A percentile compares a stretch with the other conserved stretches of the same genome.
phyloP scores from a whole-genome alignment of 2,113 vertebrate species.

The Salvator merianae region DNA sequence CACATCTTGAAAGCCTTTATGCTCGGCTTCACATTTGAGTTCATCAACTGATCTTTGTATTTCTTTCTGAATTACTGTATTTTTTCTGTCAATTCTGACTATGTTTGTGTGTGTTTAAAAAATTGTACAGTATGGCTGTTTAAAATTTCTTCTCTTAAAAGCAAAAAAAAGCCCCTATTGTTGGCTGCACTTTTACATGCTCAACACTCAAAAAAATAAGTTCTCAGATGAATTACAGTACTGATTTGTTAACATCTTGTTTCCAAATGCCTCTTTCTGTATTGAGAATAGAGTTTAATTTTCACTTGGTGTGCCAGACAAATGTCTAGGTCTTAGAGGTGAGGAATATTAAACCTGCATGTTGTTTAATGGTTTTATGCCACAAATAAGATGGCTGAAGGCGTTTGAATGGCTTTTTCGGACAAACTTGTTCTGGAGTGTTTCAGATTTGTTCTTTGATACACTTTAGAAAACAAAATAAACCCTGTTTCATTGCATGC shows the following conservation, averaged over 20 bases:
- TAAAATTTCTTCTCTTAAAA: background rate
- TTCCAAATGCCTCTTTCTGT: background rate
- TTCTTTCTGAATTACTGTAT: background rate
- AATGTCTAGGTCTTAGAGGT: background rate
- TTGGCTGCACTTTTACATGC: background rate
- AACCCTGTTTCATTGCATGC: background rate
- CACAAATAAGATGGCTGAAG: background rate
- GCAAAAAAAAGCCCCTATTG: background rate
- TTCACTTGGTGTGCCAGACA: constrained; percentile 5
- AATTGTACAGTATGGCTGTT: background rate
- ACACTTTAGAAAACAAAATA: constrained; percentile 2
- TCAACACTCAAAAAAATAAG: background rate
- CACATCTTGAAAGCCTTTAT: background rate
- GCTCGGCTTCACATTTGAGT: background rate
- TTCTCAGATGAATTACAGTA: background rate
- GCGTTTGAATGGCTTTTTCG: background rate
- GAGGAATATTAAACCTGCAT: background rate
- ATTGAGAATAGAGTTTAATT: background rate
- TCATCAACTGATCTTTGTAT: background rate
- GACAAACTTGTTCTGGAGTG: background rate
- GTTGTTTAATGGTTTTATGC: background rate
- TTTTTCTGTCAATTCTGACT: background rate
- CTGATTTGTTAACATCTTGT: background rate
- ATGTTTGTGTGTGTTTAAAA: background rate
- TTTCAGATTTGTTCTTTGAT: background rate